Evolutionary conservation across 1,140 invertebrate genomes (phyloP).

Genomic region (Aphaenogaster ashmeadi): DNA sequence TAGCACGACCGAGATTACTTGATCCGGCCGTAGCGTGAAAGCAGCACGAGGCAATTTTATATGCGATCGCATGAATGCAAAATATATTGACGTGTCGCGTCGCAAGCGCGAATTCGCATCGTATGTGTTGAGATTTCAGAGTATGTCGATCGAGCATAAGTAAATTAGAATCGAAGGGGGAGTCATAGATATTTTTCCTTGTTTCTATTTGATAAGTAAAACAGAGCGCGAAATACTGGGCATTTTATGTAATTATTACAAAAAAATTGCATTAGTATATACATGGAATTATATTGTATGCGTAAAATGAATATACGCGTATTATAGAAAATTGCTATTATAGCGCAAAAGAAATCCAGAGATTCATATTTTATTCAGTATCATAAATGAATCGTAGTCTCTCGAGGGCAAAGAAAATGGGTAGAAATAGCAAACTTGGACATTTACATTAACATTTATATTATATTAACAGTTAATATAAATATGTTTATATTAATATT

Average conservation of each 20-base stretch:
- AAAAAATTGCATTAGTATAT: not conserved
- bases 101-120: not conserved
- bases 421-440: not conserved
- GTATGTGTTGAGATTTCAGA: not conserved
- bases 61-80: slow-evolving; percentile 63
- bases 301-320: not conserved
- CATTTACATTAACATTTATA: not conserved
- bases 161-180: slow-evolving; percentile 20
- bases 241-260: too few species aligned
- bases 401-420: not conserved
- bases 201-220: not conserved
- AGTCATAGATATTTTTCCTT: not conserved
- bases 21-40: slow-evolving; percentile 64
- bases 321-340: not conserved
- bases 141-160: slow-evolving; percentile 18
- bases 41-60: slow-evolving; percentile 68
- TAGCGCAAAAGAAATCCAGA: not conserved
- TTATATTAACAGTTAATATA: not conserved
- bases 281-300: not conserved
- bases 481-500: not conserved
- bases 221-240: not conserved
- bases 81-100: slow-evolving; percentile 14
- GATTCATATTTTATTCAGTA: not conserved
- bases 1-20: slow-evolving; percentile 78
- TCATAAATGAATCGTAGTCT: not conserved